A percentile compares a stretch with the other conserved stretches of the same genome.
Evolutionary conservation across 2,888 invertebrate genomes (phyloP).

Genomic region (Lissonota sp.): DNA sequence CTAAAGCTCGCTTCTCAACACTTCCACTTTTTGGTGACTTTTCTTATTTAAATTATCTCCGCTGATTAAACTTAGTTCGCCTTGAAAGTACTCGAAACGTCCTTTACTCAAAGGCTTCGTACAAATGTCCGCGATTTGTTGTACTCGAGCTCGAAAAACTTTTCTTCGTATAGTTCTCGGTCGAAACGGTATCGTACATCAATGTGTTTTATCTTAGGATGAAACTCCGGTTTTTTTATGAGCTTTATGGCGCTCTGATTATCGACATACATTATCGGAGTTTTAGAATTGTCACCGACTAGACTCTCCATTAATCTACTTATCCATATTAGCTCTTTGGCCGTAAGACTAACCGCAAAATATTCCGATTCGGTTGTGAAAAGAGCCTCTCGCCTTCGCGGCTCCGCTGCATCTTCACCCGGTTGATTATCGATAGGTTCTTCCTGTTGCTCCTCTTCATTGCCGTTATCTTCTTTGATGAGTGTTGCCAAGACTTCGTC

Average conservation of each 20-base stretch:
- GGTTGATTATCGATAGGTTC: no score
- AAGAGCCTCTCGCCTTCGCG: constrained; percentile 14
- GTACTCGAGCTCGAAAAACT: constrained; percentile 33
- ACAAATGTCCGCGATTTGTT: constrained; percentile 40
- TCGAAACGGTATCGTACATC: constrained; percentile 59
- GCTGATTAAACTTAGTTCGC: constrained; percentile 6
- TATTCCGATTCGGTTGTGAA: constrained; percentile 64
- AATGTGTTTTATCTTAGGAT: constrained; percentile 52
- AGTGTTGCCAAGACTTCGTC: background rate
- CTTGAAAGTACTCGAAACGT: constrained; percentile 30
- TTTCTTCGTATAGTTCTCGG: constrained; percentile 32
- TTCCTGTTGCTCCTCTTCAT: background rate
- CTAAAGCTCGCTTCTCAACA: no score
- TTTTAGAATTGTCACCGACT: constrained; percentile 1
- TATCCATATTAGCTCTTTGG: constrained; percentile 56
- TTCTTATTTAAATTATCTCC: no score
- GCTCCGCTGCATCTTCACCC: no score
- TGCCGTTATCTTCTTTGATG: background rate
- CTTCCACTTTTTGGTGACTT: no score
- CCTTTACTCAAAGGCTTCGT: constrained; percentile 39
- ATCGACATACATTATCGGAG: constrained; percentile 42
- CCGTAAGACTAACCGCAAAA: constrained; percentile 52
- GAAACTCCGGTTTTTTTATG: constrained; percentile 55
- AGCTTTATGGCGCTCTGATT: constrained; percentile 57
- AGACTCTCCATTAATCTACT: constrained; percentile 44